Base-by-base conservation (phyloP, 2,888 invertebrate genomes). In the Flexamia atlantica region DNA sequence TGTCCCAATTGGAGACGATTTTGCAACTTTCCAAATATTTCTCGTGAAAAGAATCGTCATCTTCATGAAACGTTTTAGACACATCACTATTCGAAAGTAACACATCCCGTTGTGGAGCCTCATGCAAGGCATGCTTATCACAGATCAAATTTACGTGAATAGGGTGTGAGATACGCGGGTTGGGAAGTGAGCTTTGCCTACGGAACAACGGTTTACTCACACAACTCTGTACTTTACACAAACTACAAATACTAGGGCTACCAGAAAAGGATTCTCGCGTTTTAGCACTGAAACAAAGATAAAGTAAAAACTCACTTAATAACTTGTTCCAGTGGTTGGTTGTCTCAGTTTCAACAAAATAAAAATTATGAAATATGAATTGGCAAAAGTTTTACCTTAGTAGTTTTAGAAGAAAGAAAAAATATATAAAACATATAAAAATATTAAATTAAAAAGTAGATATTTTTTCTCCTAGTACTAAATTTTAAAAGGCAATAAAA, bases 1-100 rank as follows among this genome's bases (percentile, higher is more conserved):
- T 68, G 28, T 84, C 81, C 84, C 84, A 84, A 32, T 84, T 81
- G 1, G 84, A 70, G 30, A 84, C 84, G 10, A 84, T 84, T 46
- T 60, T 72, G 14, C 81, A 70, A 74, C 81, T 84, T 72, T 74
- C 80, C 60, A 84, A 74, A 28, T 84, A 84, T 46, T 84, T 79
- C n/a, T 81, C 81, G 28, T 79, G 70, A 20, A 72, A 81, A 2
- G 72, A 36, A 30, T 81, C 81, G 23, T 81, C 81, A 28, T 81
- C 72, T n/a, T 80, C 84, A 25, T 84, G 72, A 60, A 53, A 81
- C 10, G 30, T 46, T 68, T 81, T 81, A 28, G 81, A 81, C 17
- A 68, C 32, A 17, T 81, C 81, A 46, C 81, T 81, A 17, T 81
- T 68, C n/a, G 81, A 81, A 7, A 68, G 68, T 46, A 81, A 30